Conservation (phyloP, 1,140 invertebrate genomes). For the Bombus terrestris region DNA sequence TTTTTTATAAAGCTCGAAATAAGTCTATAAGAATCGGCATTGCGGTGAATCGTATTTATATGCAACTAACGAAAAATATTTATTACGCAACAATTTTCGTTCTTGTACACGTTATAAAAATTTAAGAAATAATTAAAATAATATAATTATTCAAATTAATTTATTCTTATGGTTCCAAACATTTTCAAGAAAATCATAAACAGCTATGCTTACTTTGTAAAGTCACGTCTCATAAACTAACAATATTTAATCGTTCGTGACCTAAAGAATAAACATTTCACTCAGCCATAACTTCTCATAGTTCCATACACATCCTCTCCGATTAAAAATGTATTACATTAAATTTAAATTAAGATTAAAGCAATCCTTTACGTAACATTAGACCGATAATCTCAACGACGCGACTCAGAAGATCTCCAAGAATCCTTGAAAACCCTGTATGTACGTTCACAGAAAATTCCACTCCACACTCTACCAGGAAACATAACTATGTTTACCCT, state of each 20-base stretch:
- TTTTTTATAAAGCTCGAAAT: too few species aligned
- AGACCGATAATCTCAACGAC: too few species aligned
- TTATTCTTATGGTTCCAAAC: not conserved
- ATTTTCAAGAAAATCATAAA: not conserved
- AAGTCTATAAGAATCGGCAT: too few species aligned
- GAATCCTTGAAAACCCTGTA: not conserved
- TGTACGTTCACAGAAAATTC: not conserved
- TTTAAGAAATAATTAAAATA: too few species aligned
- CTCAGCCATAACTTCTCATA: not conserved
- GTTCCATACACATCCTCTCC: too few species aligned
- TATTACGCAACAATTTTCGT: too few species aligned
- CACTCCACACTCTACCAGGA: slow-evolving; percentile 9
- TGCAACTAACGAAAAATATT: too few species aligned
- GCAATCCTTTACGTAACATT: too few species aligned
- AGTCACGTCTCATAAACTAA: slow-evolving; percentile 27
- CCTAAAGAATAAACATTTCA: not conserved
- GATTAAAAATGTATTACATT: not conserved
- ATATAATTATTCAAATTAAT: not conserved
- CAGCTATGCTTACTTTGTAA: not conserved
- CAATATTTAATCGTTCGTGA: slow-evolving; percentile 22
- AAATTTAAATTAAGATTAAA: not conserved
- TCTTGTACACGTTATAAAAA: too few species aligned
- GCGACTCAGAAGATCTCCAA: not conserved
- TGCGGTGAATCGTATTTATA: too few species aligned
- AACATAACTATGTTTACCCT: not conserved